Base-by-base conservation (phyloP, 2,797 vertebrate genomes). In the Notolepis coatsorum region DNA sequence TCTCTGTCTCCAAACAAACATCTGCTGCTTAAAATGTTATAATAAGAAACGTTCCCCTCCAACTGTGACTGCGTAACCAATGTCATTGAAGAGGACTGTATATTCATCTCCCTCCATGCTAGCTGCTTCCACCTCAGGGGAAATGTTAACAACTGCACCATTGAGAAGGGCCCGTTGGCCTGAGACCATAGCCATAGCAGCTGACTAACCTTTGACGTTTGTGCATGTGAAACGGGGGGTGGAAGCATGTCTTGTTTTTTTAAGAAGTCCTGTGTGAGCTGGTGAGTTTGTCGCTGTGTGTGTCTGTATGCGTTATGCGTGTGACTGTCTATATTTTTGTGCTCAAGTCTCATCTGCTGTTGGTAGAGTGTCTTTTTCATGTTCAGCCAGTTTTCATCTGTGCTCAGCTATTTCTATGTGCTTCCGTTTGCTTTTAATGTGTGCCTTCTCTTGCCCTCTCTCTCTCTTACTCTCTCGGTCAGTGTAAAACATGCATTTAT, bases 141-240 rank as follows among this genome's bases (percentile, higher is more conserved):
- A 48, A 57, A 58, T 28, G 52, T 53, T 75, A 80, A 88, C 77
- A 73, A 73, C 54, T 49, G 48, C 59, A 24, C 71, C 33, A 73
- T 68, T 86, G 69, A 75, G 59, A 68, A 45, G 38, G 55, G 66
- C 57, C 52, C 56, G 33, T 71, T 59, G 35, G 68, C 62, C 59
- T 50, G 53, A 61, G 65, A 73, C 23, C 64, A 28, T 38, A 30
- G n/a, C n/a, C 66, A 65, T 28, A 78, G 46, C 89, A 87, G 81
- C 87, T 88, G 87, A 90, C 84, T 77, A 71, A 72, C 42, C 55
- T 58, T 68, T 77, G 30, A 76, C 5, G 7, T 24, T 70, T n/a
- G 68, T 67, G 79, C 81, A 75, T 87, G 82, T 77, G 57, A 75
- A 79, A 53, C 49, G 43, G 70, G 46, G 72, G 49, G 51, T 42